phyloP scores from a whole-genome alignment of 2,888 invertebrate genomes.

The Melikaiella ostensackeni region DNA sequence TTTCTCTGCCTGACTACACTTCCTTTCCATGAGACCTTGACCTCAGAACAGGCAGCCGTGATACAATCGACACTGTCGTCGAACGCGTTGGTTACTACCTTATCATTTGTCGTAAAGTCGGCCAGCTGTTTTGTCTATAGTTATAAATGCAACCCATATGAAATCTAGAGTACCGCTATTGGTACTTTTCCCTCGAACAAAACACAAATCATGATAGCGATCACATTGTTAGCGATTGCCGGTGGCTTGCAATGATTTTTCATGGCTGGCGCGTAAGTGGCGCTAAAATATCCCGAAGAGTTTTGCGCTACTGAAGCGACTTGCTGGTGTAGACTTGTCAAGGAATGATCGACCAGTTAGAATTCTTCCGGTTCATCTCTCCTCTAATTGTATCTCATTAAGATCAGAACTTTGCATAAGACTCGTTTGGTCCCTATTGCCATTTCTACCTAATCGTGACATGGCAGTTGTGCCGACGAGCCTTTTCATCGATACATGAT shows the following conservation, averaged over 20 bases:
- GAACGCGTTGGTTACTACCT: conserved; percentile 46
- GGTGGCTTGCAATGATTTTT: background rate
- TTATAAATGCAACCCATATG: conserved; percentile 40
- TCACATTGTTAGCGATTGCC: conserved; percentile 40
- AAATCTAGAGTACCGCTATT: conserved; percentile 49
- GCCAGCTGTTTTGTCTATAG: conserved; percentile 39
- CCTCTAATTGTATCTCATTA: conserved; percentile 56
- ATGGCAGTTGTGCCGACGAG: conserved; percentile 23
- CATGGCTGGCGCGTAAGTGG: conserved; percentile 8
- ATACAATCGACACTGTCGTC: conserved; percentile 42
- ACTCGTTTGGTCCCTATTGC: background rate
- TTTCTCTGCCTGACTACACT: conserved; percentile 33
- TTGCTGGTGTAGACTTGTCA: background rate
- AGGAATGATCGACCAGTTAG: conserved; percentile 8
- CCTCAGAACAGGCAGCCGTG: conserved; percentile 41
- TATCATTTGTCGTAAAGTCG: conserved; percentile 39
- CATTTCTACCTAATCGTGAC: conserved; percentile 31
- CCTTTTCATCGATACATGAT: conserved; percentile 34
- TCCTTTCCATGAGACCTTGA: conserved; percentile 49
- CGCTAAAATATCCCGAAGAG: conserved; percentile 17
- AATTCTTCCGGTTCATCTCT: conserved; percentile 51
- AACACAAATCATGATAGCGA: conserved; percentile 49
- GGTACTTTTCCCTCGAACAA: conserved; percentile 41
- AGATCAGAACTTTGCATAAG: conserved; percentile 51
- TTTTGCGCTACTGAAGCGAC: background rate